Percentiles rank a stretch among this genome's conserved stretches.
Conservation (phyloP, 2,113 vertebrate species). For the Circaetus cinerascens region DNA sequence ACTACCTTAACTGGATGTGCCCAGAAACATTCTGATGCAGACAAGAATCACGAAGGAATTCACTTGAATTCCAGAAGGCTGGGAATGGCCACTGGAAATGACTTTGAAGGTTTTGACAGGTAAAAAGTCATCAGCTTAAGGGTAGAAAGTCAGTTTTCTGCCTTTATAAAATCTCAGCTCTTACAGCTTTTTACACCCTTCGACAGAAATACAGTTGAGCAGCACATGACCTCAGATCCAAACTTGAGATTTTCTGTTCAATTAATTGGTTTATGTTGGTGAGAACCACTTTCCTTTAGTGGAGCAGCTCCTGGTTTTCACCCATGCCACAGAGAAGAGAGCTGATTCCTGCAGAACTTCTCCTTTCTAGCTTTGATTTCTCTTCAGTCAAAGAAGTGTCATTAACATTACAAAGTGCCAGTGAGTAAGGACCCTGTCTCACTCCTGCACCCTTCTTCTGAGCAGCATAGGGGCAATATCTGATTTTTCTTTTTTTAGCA, state of each 20-base stretch:
- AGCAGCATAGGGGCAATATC: not conserved
- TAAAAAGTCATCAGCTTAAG: not conserved
- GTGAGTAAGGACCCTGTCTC: not conserved
- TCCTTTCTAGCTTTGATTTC: not conserved
- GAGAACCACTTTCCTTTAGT: not conserved
- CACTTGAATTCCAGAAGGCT: not conserved
- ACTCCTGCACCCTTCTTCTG: not conserved
- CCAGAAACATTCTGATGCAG: not conserved
- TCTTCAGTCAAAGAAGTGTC: not conserved
- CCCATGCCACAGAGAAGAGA: not conserved
- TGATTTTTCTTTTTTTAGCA: not conserved
- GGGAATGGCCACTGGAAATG: not conserved
- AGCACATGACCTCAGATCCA: not conserved
- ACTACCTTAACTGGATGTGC: not conserved
- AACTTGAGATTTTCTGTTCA: not conserved
- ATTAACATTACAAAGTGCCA: not conserved
- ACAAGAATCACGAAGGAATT: not conserved
- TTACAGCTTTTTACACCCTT: not conserved
- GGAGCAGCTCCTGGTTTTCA: not conserved
- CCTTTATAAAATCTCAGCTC: not conserved
- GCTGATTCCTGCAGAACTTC: not conserved
- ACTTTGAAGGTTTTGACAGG: not conserved
- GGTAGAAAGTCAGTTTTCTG: constrained; percentile 24
- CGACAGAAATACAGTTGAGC: not conserved
- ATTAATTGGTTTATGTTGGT: not conserved